Conservation (phyloP, 2,888 invertebrate species). For the Mellilla xanthometata region DNA sequence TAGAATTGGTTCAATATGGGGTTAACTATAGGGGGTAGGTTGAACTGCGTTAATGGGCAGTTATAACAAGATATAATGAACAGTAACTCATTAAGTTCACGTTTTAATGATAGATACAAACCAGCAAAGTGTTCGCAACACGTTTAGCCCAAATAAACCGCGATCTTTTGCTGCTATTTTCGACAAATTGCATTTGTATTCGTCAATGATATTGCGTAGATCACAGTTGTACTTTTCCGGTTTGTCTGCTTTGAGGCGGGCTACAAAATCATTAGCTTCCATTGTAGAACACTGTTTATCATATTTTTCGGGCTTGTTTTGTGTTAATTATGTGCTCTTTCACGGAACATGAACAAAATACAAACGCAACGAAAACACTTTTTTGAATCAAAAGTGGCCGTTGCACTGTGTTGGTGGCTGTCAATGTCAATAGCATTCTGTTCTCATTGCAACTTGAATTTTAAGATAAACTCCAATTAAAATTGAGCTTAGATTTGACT, state of each 20-base stretch:
- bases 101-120: constrained; percentile 37
- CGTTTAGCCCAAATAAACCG: constrained; percentile 59
- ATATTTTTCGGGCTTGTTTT: no score
- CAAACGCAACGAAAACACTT: no score
- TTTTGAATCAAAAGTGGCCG: neutral
- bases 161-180: constrained; percentile 52
- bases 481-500: neutral
- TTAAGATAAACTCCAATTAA: neutral
- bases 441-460: no score
- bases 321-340: no score
- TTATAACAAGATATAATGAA: no score
- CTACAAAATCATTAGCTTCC: constrained; percentile 60
- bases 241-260: constrained; percentile 58
- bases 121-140: constrained; percentile 70
- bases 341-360: no score
- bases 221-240: constrained; percentile 46
- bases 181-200: constrained; percentile 46
- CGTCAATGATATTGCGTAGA: constrained; percentile 43
- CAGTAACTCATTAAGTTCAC: no score
- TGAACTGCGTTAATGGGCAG: no score
- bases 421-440: neutral
- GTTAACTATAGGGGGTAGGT: no score
- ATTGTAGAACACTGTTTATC: no score
- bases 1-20: no score
- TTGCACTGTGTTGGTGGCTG: neutral